phyloP scores from a whole-genome alignment of 2,888 invertebrate genomes.

The Acleris holmiana region DNA sequence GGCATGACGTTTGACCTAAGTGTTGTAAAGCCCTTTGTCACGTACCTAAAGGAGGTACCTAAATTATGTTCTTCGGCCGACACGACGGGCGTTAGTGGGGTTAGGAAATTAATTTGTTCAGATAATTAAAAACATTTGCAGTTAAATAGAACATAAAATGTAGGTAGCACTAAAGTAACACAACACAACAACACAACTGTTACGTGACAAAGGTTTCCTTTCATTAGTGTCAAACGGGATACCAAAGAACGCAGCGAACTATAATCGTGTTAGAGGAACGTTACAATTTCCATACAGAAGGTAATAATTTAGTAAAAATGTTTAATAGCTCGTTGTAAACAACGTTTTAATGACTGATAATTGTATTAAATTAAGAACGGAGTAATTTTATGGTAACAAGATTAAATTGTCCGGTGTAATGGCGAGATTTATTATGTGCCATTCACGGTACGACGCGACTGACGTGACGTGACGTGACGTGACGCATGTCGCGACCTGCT shows the following conservation, averaged over 20 bases:
- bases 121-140: too few species aligned
- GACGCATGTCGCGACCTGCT: slow-evolving; percentile 26
- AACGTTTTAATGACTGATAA: slow-evolving; percentile 52
- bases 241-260: neutral
- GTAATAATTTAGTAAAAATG: slow-evolving; percentile 24
- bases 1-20: too few species aligned
- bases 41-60: too few species aligned
- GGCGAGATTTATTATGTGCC: slow-evolving; percentile 39
- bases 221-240: too few species aligned
- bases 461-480: slow-evolving; percentile 19
- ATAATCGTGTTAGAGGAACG: neutral
- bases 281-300: slow-evolving; percentile 3
- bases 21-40: too few species aligned
- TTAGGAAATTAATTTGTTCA: too few species aligned
- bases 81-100: too few species aligned
- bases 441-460: slow-evolving; percentile 39
- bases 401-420: slow-evolving; percentile 47
- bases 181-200: too few species aligned
- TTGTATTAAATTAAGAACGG: slow-evolving; percentile 45
- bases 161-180: too few species aligned
- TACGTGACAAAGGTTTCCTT: too few species aligned
- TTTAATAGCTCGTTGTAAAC: slow-evolving; percentile 47
- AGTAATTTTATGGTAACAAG: slow-evolving; percentile 49
- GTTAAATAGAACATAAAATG: too few species aligned
- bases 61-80: too few species aligned